These are phyloP conservation scores for Lasioglossum villosulum DNA, from an alignment of 2,888 invertebrate genomes.

Conservation along the genomic window DNA sequence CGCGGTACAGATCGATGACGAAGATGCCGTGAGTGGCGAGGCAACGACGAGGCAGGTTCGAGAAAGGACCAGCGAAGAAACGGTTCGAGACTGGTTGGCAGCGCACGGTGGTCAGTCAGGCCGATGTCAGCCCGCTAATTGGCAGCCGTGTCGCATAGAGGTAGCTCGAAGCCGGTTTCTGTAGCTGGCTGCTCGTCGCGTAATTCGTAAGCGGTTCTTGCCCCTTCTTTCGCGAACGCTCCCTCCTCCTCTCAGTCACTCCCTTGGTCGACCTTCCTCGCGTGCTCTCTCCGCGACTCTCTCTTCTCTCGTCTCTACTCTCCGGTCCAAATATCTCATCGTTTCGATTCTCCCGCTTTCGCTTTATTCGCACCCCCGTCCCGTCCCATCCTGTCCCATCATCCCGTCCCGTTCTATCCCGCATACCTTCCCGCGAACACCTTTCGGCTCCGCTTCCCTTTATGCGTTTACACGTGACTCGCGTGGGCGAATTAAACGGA, in stretches of 20 bases:
- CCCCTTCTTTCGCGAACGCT: slow-evolving; percentile 61
- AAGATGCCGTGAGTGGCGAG: slow-evolving; percentile 30
- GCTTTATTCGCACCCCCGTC: slow-evolving; percentile 23
- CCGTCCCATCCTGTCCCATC: slow-evolving; percentile 1
- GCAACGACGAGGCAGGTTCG: slow-evolving; percentile 51
- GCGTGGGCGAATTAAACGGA: slow-evolving; percentile 72
- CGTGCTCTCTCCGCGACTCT: slow-evolving; percentile 20
- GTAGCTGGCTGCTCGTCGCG: slow-evolving; percentile 81
- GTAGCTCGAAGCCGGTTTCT: slow-evolving; percentile 81
- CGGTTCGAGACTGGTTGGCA: slow-evolving; percentile 68
- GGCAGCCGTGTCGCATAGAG: slow-evolving; percentile 83
- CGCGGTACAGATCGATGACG: slow-evolving; percentile 33
- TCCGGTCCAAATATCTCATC: slow-evolving; percentile 27
- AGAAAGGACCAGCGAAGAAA: slow-evolving; percentile 62
- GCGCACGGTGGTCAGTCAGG: slow-evolving; percentile 82
- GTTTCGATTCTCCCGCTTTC: slow-evolving; percentile 41
- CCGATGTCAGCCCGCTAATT: slow-evolving; percentile 83
- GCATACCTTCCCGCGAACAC: slow-evolving; percentile 44
- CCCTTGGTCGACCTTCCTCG: slow-evolving; percentile 31
- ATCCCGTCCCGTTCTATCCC: background rate
- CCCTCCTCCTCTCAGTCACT: slow-evolving; percentile 34
- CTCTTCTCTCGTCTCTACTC: slow-evolving; percentile 29
- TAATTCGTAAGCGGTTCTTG: slow-evolving; percentile 83
- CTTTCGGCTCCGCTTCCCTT: slow-evolving; percentile 61
- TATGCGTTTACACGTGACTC: slow-evolving; percentile 63